These are phyloP conservation scores for Zhengitettix transpicula DNA, from an alignment of 2,888 invertebrate species.

Conservation along the genomic window DNA sequence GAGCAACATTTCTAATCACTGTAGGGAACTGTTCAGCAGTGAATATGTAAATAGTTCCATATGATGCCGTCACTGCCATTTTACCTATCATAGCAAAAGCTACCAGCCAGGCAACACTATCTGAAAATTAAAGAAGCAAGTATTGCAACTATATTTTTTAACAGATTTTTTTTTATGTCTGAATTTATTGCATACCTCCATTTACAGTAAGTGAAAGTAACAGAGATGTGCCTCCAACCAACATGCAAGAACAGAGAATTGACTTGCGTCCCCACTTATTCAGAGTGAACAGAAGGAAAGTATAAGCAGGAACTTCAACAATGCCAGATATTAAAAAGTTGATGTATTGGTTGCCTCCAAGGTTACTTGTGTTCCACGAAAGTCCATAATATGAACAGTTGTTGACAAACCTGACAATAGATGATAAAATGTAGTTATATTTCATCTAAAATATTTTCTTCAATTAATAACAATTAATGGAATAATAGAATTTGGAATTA, in stretches of 20 bases:
- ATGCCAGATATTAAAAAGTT: constrained; percentile 56
- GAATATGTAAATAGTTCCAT: constrained; percentile 20
- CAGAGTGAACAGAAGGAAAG: constrained; percentile 43
- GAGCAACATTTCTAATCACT: constrained; percentile 18
- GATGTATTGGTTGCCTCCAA: constrained; percentile 28
- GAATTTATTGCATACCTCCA: not conserved
- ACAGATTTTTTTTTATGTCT: not conserved
- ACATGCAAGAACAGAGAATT: constrained; percentile 50
- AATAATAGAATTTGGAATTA: not conserved
- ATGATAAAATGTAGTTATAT: not conserved
- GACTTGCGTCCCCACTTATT: constrained; percentile 53
- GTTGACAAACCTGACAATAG: constrained; percentile 23
- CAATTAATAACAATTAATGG: not conserved
- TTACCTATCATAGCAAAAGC: constrained; percentile 21
- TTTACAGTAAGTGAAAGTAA: constrained; percentile 35
- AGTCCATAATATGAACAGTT: constrained; percentile 26
- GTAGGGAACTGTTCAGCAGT: constrained; percentile 21
- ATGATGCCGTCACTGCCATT: constrained; percentile 20
- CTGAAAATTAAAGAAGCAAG: not conserved
- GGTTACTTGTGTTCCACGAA: constrained; percentile 23
- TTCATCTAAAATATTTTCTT: not conserved
- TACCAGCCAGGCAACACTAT: constrained; percentile 16
- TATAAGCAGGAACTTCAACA: constrained; percentile 57
- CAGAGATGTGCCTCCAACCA: constrained; percentile 40
- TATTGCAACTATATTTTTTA: not conserved